Evolutionary conservation across 1,140 invertebrate genomes (phyloP).

Genomic region (Paramacrobiotus metropolitanus): DNA sequence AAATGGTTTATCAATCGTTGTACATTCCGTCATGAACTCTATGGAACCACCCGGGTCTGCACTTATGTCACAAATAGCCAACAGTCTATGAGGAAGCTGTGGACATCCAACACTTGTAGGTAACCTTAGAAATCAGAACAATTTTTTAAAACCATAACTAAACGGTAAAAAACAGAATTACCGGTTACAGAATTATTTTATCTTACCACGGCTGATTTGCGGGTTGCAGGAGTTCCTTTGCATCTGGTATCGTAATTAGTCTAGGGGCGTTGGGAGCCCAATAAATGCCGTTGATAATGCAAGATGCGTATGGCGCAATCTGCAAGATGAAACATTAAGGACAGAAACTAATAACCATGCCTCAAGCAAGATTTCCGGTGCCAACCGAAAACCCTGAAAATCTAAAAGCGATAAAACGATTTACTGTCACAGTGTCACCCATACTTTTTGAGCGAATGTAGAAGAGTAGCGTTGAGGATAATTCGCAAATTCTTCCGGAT

Average conservation of each 20-base stretch:
- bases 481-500: slow-evolving; percentile 68
- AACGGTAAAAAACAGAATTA: too few relatives aligned
- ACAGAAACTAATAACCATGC: too few relatives aligned
- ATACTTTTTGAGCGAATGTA: slow-evolving; percentile 72
- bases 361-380: too few relatives aligned
- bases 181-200: too few relatives aligned
- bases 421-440: too few relatives aligned
- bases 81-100: slow-evolving; percentile 51
- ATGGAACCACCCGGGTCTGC: slow-evolving; percentile 96
- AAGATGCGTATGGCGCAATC: slow-evolving; percentile 89
- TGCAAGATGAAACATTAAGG: too few relatives aligned
- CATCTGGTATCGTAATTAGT: slow-evolving; percentile 85
- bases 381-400: too few relatives aligned
- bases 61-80: slow-evolving; percentile 83
- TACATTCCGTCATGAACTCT: slow-evolving; percentile 99
- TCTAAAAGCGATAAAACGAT: too few relatives aligned
- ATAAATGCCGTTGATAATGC: slow-evolving; percentile 93
- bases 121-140: too few relatives aligned
- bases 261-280: slow-evolving; percentile 92
- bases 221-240: slow-evolving; percentile 68
- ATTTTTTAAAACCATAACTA: too few relatives aligned
- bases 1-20: slow-evolving; percentile 95
- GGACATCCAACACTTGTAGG: slow-evolving; percentile 51
- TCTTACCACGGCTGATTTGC: slow-evolving; percentile 75
- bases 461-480: slow-evolving; percentile 82